phyloP scores from a whole-genome alignment of 92 coral and sea anemone species.

The Actinernus sp. region DNA sequence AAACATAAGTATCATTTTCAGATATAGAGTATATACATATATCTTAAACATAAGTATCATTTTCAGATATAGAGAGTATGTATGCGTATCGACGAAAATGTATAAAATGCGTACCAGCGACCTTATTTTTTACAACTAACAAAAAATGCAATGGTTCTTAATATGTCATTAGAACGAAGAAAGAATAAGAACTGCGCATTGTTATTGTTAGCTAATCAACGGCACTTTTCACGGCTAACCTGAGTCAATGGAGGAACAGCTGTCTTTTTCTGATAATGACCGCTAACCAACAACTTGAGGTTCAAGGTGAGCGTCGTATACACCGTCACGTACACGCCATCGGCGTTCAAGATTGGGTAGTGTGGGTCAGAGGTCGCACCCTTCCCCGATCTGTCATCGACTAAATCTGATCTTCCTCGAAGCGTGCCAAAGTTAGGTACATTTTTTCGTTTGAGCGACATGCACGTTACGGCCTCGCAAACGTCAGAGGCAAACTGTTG shows the following conservation, averaged over 20 bases:
- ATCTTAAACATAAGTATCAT: too few species aligned
- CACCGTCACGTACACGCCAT: conserved; percentile 97
- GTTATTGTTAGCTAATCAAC: too few species aligned
- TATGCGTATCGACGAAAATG: too few species aligned
- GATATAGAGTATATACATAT: too few species aligned
- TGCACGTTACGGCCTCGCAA: conserved; percentile 99
- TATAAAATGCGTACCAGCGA: too few species aligned
- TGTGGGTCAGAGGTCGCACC: conserved; percentile 98
- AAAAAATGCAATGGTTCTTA: too few species aligned
- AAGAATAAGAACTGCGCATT: too few species aligned
- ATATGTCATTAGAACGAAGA: too few species aligned
- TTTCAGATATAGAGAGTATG: too few species aligned
- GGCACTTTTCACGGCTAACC: too few species aligned
- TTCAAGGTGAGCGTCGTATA: conserved; percentile 89
- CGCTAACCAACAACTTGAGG: conserved; percentile 81
- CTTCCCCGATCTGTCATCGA: conserved; percentile 97
- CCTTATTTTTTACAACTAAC: too few species aligned
- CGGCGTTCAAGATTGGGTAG: conserved; percentile 97
- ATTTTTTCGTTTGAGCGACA: conserved; percentile 95
- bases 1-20: too few species aligned
- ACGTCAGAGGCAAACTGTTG: conserved; percentile 99
- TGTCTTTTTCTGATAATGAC: conserved; percentile 84
- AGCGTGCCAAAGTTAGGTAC: conserved; percentile 99
- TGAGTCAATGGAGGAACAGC: conserved; percentile 75
- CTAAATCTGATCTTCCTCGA: conserved; percentile 98